Conservation (phyloP, 2,888 invertebrate genomes). For the Dasypolia templi region DNA sequence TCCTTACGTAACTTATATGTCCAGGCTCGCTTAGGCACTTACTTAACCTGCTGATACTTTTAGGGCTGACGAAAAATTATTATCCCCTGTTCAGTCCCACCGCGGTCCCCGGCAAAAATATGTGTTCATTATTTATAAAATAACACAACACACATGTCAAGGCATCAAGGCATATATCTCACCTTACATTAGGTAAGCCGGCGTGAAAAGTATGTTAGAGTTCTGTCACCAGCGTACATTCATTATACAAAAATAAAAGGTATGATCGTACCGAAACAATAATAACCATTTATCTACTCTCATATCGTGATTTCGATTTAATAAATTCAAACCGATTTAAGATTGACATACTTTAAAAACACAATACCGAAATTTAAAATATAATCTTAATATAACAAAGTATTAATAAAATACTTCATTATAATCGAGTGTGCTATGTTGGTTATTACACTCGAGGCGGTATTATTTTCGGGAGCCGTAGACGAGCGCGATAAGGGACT, state of each 20-base stretch:
- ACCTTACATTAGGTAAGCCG: conserved; percentile 4
- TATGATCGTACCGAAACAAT: not conserved
- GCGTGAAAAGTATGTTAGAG: conserved; percentile 23
- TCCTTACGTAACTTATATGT: conserved; percentile 68
- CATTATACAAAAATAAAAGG: conserved; percentile 10
- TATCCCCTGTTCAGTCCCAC: conserved; percentile 44
- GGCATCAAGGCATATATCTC: conserved; percentile 18
- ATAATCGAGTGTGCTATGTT: too few species aligned
- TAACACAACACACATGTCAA: conserved; percentile 35
- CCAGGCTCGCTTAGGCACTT: conserved; percentile 67
- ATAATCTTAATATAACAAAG: too few species aligned
- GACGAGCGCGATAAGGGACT: too few species aligned
- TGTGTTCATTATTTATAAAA: conserved; percentile 43
- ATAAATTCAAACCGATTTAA: too few species aligned
- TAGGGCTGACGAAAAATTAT: conserved; percentile 64
- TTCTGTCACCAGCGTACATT: conserved; percentile 7
- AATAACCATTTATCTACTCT: too few species aligned
- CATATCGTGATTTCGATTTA: too few species aligned
- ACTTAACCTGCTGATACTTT: conserved; percentile 64
- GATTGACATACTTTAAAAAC: too few species aligned
- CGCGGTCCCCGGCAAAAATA: conserved; percentile 14
- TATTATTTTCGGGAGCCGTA: too few species aligned
- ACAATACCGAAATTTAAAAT: too few species aligned
- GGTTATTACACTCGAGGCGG: too few species aligned
- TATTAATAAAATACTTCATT: too few species aligned